Evolutionary conservation across 2,888 invertebrate genomes (phyloP), one percentile per base, ranked within the genome.

Genomic region (Acleris cristana): DNA sequence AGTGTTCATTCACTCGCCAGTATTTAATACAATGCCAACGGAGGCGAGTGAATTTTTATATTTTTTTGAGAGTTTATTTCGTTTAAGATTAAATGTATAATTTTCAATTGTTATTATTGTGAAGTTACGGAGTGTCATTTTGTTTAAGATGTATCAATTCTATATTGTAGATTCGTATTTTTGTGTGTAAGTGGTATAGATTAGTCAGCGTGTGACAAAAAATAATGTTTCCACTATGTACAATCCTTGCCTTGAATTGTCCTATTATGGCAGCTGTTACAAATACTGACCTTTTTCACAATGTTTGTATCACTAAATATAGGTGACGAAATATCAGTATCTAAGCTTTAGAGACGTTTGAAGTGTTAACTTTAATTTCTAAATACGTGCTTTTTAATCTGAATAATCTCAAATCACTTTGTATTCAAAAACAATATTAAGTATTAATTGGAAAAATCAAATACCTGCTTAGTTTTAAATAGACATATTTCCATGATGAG

Each of bases 221-320:
- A 60, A 58, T 70, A 64, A 34, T 63, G 51, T 72, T 71, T 67
- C 65, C 75, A 74, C 76, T 71, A 76, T 78, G 84, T 87, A 85
- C 82, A 83, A 85, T 74, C 78, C 76, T 78, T 81, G 84, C 85
- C 83, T 87, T 84, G 78, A 73, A 83, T 77, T 77, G 85, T 86
- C 87, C 85, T 79, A 82, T 79, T 76, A 61, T 65, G 71, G 71
- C 75, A 74, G 72, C 66, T 74, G 73, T 71, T 73, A 70, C 64
- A 61, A 70, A 70, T 69, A 66, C 10, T 2, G 70, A 73, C 71
- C 58, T 71, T 71, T 67, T 67, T 63, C 67, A 67, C 62, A 53
- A 58, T 58, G 54, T 67, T 67, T 67, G 49, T 67, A 67, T 67
- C 67, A 58, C 58, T 62, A 49, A 54, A 53, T 48, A 58, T 67